These are phyloP conservation scores for Macrophya alboannulata DNA, from an alignment of 2,888 invertebrate species.

Conservation along the genomic window DNA sequence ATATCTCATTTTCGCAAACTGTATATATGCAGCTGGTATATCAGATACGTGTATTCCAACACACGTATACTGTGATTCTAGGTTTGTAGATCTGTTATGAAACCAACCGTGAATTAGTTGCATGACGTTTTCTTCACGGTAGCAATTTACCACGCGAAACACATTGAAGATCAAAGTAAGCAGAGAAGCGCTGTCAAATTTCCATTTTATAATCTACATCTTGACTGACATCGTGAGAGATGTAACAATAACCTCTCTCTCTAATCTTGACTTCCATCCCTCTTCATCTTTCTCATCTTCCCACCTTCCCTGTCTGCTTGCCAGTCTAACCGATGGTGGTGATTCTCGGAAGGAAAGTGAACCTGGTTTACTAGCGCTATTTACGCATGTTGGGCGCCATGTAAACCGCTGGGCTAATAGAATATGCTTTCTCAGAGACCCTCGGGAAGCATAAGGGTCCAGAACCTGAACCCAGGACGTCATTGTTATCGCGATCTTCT, in stretches of 20 bases:
- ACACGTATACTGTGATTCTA: background rate
- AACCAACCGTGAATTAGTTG: background rate
- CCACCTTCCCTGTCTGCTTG: slow-evolving; percentile 24
- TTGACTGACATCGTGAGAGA: background rate
- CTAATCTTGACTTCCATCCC: background rate
- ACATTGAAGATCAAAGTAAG: slow-evolving; percentile 13
- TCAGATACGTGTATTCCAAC: background rate
- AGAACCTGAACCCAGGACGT: slow-evolving; percentile 61
- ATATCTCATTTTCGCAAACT: slow-evolving; percentile 25
- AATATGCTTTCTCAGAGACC: slow-evolving; percentile 66
- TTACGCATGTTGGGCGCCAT: slow-evolving; percentile 65
- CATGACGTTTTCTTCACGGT: background rate
- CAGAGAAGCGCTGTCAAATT: background rate
- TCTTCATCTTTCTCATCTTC: slow-evolving; percentile 23
- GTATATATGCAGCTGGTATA: background rate
- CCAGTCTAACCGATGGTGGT: slow-evolving; percentile 28
- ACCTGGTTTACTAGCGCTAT: slow-evolving; percentile 66
- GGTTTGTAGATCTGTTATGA: background rate
- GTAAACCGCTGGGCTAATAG: slow-evolving; percentile 70
- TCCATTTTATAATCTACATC: slow-evolving; percentile 32
- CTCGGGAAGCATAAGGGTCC: slow-evolving; percentile 65
- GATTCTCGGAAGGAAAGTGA: slow-evolving; percentile 38
- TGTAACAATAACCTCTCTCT: background rate
- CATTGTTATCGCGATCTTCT: slow-evolving; percentile 50
- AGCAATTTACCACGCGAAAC: background rate